A percentile compares a stretch with the other conserved stretches of the same genome.
Conservation (phyloP, 2,888 invertebrate species). For the Epistrophe eligans region DNA sequence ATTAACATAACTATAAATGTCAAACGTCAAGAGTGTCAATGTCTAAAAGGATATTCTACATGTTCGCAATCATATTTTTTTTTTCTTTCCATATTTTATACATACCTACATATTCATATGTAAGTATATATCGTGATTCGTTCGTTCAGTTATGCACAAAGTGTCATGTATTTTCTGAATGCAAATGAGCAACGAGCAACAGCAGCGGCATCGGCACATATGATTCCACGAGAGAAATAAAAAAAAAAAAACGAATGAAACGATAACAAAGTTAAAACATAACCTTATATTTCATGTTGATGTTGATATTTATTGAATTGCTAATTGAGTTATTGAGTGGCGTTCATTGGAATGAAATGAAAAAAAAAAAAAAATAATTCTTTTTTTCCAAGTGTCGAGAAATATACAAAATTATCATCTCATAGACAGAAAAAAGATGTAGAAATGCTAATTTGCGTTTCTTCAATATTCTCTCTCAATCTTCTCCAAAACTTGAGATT, state of each 20-base stretch:
- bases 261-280: slow-evolving; percentile 49
- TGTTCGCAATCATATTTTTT: neutral
- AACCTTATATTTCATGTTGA: slow-evolving; percentile 51
- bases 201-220: slow-evolving; percentile 21
- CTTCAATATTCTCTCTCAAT: slow-evolving; percentile 13
- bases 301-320: slow-evolving; percentile 51
- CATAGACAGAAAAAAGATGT: slow-evolving; percentile 7
- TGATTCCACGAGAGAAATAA: slow-evolving; percentile 11
- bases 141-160: slow-evolving; percentile 37
- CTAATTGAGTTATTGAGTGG: slow-evolving; percentile 54
- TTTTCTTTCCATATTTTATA: neutral
- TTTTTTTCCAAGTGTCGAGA: neutral
- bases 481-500: slow-evolving; percentile 18
- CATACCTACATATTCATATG: slow-evolving; percentile 1
- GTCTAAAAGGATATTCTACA: slow-evolving; percentile 41
- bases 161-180: slow-evolving; percentile 38
- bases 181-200: slow-evolving; percentile 46
- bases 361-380: neutral
- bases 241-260: slow-evolving; percentile 18
- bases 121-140: slow-evolving; percentile 8
- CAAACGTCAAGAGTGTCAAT: slow-evolving; percentile 42
- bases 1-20: slow-evolving; percentile 48
- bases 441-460: slow-evolving; percentile 9
- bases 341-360: slow-evolving; percentile 15
- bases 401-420: slow-evolving; percentile 6